Conservation (phyloP, 1,140 invertebrate species). For the Dinoponera quadriceps region DNA sequence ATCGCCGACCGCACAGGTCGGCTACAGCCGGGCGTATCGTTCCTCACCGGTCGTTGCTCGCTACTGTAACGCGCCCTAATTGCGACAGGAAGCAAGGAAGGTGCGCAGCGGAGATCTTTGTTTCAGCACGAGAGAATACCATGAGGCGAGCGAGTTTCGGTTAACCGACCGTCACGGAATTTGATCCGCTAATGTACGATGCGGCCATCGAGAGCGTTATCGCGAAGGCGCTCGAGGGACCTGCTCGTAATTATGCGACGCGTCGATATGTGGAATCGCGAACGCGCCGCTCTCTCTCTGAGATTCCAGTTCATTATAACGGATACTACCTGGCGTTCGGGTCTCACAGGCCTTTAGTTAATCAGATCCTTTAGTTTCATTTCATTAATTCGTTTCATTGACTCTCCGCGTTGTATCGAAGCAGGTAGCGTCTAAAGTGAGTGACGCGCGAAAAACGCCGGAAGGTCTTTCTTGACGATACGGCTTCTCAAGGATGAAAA, state of each 20-base stretch:
- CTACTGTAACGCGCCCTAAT: background rate
- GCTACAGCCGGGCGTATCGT: background rate
- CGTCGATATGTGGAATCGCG: constrained; percentile 67
- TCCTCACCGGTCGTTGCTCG: constrained; percentile 5
- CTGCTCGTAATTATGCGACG: constrained; percentile 69
- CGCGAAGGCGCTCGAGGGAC: constrained; percentile 59
- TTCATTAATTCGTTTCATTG: too few relatives aligned
- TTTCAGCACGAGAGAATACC: constrained; percentile 2
- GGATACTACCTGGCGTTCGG: too few relatives aligned
- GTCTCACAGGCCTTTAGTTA: too few relatives aligned
- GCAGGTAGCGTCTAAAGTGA: background rate
- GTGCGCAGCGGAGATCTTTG: constrained; percentile 58
- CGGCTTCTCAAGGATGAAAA: constrained; percentile 27
- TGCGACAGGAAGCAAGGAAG: constrained; percentile 48
- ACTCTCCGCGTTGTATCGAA: background rate
- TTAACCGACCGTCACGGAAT: constrained; percentile 48
- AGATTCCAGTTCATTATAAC: too few relatives aligned
- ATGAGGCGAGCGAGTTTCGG: constrained; percentile 19
- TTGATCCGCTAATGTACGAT: constrained; percentile 70
- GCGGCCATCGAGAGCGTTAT: constrained; percentile 63
- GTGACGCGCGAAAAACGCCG: background rate
- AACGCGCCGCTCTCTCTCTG: constrained; percentile 53
- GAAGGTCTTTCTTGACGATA: background rate
- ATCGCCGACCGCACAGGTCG: background rate
- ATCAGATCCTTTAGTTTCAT: too few relatives aligned